Percentiles rank a stretch among this genome's conserved stretches.
These are phyloP conservation scores for Plecturocebus donacophilus DNA, from an alignment of 2,113 vertebrate genomes.

Conservation along the genomic window DNA sequence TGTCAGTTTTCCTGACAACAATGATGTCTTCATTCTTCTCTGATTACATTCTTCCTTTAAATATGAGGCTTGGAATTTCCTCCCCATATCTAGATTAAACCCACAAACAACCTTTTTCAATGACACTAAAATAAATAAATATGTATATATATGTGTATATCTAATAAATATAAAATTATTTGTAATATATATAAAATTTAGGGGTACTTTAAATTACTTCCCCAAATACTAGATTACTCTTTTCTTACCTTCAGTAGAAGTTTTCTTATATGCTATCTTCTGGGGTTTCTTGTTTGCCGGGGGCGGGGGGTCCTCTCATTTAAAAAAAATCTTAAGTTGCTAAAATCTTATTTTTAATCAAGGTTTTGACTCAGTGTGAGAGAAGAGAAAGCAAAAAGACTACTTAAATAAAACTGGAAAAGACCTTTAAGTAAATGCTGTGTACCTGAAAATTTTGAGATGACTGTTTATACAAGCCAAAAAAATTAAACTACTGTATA, in stretches of 20 bases:
- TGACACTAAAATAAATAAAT: neutral
- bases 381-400: constrained; percentile 21
- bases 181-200: neutral
- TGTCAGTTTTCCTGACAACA: neutral
- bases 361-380: constrained; percentile 1
- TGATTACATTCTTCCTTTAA: neutral
- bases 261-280: neutral
- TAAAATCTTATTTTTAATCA: constrained; percentile 36
- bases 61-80: neutral
- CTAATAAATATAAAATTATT: too few species aligned
- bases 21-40: neutral
- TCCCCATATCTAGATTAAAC: neutral
- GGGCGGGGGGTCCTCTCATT: neutral
- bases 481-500: neutral
- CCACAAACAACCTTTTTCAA: neutral
- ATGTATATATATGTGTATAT: neutral
- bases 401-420: constrained; percentile 4
- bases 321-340: neutral
- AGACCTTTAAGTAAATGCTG: constrained; percentile 28
- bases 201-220: neutral
- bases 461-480: neutral
- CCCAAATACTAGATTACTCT: neutral
- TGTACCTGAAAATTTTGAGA: neutral
- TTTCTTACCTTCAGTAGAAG: neutral
- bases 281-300: neutral